phyloP scores from a whole-genome alignment of 2,113 vertebrate species.

The Perognathus longimembris region DNA sequence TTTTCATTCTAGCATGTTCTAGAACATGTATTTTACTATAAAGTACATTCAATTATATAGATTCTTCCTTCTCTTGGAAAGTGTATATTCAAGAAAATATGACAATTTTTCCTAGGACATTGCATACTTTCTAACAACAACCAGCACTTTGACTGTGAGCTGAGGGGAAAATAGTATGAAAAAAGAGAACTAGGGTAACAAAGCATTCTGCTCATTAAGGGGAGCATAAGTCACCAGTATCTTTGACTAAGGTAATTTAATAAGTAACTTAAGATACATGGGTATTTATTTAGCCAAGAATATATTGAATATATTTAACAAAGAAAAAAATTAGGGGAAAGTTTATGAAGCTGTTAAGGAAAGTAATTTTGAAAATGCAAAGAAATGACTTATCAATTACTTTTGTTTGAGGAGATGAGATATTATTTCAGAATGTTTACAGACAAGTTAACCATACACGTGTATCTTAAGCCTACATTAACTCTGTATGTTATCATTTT shows the following conservation, averaged over 20 bases:
- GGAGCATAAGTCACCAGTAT: neutral
- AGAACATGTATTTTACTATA: constrained; percentile 54
- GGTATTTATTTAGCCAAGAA: neutral
- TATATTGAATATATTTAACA: no score
- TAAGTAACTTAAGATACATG: constrained; percentile 22
- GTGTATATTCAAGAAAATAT: constrained; percentile 40
- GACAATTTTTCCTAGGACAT: constrained; percentile 40
- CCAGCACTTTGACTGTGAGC: constrained; percentile 46
- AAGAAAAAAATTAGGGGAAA: neutral
- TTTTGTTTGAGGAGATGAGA: constrained; percentile 8
- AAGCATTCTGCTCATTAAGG: constrained; percentile 3
- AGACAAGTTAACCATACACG: neutral
- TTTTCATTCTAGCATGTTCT: constrained; percentile 53
- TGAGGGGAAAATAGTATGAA: neutral
- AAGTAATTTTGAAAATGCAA: constrained; percentile 53
- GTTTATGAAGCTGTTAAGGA: constrained; percentile 6
- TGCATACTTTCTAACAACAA: constrained; percentile 22
- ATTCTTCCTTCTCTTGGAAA: neutral
- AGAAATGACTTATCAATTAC: neutral
- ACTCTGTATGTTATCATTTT: constrained; percentile 18
- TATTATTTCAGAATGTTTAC: constrained; percentile 34
- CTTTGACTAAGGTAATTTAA: constrained; percentile 43
- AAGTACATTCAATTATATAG: constrained; percentile 52
- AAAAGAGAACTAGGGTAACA: neutral
- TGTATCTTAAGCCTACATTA: neutral